Base-by-base conservation (phyloP, 2,797 vertebrate species). In the Buphagus erythrorhynchus region DNA sequence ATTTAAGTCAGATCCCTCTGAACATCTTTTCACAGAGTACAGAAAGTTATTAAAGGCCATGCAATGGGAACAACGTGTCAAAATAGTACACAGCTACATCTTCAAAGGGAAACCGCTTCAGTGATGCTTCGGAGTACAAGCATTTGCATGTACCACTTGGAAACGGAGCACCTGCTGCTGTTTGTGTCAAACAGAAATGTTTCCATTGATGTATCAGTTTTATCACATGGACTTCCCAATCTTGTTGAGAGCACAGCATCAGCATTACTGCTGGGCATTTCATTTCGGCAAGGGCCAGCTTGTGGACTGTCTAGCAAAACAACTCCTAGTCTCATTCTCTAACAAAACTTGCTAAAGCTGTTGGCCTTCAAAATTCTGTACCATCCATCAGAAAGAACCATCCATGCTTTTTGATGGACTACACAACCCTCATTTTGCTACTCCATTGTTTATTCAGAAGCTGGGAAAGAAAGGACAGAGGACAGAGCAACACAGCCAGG, bases 111-210 rank as follows among this genome's bases (percentile, higher is more conserved):
- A 87, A 51, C 33, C 10, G 18, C 62, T 78, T 24, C 73, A 62
- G 36, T n/a, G 76, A 90, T 92, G 92, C 46, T 68, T 24, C 57
- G 40, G 68, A 80, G 83, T 17, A 42, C 38, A 93, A 90, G 84
- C 35, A 46, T 28, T 77, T 10, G 40, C 61, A 33, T 31, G 21
- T 22, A 74, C 63, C 73, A 42, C 90, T 38, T 94, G 90, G 94
- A 93, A 86, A 94, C 85, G 1, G 45, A 90, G 79, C 88, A 94
- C 82, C 88, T 94, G 89, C 91, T 91, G 88, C 86, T 92, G 86
- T 90, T 95, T 83, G 84, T 90, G 92, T 76, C 90, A 83, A 91
- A 93, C 81, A 80, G 59, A 93, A 82, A 80, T 2, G 15, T 90
- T 92, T 92, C 90, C 92, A 84, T 12, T 33, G 22, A 73, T 36